Base-by-base conservation (phyloP, 1,140 invertebrate genomes). In the Rhyacophila brunnea region DNA sequence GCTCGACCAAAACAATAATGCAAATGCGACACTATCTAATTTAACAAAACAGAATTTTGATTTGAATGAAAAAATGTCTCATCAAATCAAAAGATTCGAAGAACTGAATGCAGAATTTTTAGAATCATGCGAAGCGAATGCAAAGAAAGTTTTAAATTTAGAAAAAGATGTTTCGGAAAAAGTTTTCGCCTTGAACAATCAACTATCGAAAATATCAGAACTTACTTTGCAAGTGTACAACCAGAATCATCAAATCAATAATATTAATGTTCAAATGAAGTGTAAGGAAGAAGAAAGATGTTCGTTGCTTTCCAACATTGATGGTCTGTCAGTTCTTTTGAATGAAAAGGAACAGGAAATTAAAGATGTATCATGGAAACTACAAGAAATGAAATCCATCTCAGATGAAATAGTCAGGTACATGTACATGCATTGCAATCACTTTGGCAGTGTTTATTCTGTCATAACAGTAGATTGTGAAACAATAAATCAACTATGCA, bases 311-410 rank as follows among this genome's bases (percentile, higher is more conserved):
- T 57, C 54, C 10, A 57, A 57, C 23, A 42, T 10, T 14, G 46
- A 48, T 3, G 34, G 47, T 11, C 14, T 57, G 14, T 57, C 54
- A 6, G 5, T 9, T 13, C 23, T 57, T 32, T 23, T 57, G 11
- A 49, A 28, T 17, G 54, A 57, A 42, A 57, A 57, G 23, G 54
- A 57, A 17, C 45, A 40, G 6, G 45, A 57, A 42, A 28, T 38
- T 32, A 1, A 28, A 1, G 20, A 14, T n/a, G 3, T 28, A 28
- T 5, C 23, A 5, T 9, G 23, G 3, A 28, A 28, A 28, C 23
- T 28, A 9, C 23, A 9, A 28, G 23, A 28, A 28, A 28, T 28
- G 23, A 28, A 28, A 28, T 9, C 23, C 23, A 28, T 28, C 23
- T 9, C 23, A 9, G 4, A 28, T 9, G 23, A 28, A 3, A 3